Evolutionary conservation across 2,888 invertebrate species (phyloP).

Genomic region (Tenthredo scrophulariae): DNA sequence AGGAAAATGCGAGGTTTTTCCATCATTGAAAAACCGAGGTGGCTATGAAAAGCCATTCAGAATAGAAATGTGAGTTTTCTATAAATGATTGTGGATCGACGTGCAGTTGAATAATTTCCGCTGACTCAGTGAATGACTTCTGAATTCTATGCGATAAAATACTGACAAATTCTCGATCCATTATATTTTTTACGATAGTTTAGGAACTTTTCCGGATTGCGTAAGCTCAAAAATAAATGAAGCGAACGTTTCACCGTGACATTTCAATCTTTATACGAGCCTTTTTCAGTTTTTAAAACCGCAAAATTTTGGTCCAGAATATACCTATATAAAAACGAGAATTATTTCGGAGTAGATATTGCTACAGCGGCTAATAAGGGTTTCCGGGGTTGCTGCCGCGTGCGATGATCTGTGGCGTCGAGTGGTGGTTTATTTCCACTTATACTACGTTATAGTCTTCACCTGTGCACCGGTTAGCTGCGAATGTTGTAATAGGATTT

Average conservation of each 20-base stretch:
- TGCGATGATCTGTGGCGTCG: background rate
- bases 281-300: background rate
- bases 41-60: background rate
- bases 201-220: background rate
- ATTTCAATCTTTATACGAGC: background rate
- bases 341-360: background rate
- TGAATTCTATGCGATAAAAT: background rate
- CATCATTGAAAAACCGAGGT: no score
- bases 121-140: background rate
- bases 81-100: background rate
- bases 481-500: slow-evolving; percentile 5
- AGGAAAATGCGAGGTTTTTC: no score
- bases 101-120: background rate
- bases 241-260: background rate
- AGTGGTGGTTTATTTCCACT: slow-evolving; percentile 11
- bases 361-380: background rate
- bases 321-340: background rate
- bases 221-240: background rate
- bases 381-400: background rate
- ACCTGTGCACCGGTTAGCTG: background rate
- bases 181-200: background rate
- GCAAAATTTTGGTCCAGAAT: background rate
- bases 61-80: background rate
- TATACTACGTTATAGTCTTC: background rate
- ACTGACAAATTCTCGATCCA: background rate